Evolutionary conservation across 2,888 invertebrate species (phyloP), one percentile per base, ranked within the genome.

Genomic region (Catocala sponsa): DNA sequence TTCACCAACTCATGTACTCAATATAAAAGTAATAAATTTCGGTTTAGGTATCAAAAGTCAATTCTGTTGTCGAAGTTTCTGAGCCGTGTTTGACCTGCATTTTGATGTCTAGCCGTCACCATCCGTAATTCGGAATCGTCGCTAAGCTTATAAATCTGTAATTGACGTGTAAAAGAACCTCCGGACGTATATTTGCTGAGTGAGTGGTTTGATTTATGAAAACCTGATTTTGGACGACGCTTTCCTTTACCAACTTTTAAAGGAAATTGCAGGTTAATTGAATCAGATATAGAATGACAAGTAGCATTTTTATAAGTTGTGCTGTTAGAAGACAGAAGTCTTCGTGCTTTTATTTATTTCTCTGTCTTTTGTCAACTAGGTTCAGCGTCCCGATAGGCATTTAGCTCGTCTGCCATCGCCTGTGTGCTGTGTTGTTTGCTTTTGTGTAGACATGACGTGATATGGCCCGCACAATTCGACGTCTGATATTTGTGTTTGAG

Each of bases 131-230:
- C 50, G 38, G 33, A 65, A 46, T 67, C 59, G 63, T 68, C 64
- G 63, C 55, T 54, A 55, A 65, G 63, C 68, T 60, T 59, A 52
- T 76, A 76, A 79, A 79, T 76, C 65, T 63, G 58, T 72, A 63
- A 76, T 60, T 76, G 76, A 76, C 77, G 77, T 72, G 65, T 61
- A 65, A 66, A 63, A 68, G 67, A 79, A 60, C 57, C 55, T 55
- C 64, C 41, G 42, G 63, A 69, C 76, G 63, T 78, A 76, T 73
- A 76, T 78, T 72, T 63, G 53, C 50, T 41, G 58, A 78, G 65
- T 61, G 58, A 66, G 63, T 59, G 66, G 59, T 59, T 56, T 65
- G 60, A 72, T 63, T 76, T 78, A 61, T 61, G 65, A 65, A 65
- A 76, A 63, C 62, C 48, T 61, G 47, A 71, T 66, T 77, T 74